phyloP scores from a whole-genome alignment of 1,140 invertebrate species.

The Chrysomallon squamiferum region DNA sequence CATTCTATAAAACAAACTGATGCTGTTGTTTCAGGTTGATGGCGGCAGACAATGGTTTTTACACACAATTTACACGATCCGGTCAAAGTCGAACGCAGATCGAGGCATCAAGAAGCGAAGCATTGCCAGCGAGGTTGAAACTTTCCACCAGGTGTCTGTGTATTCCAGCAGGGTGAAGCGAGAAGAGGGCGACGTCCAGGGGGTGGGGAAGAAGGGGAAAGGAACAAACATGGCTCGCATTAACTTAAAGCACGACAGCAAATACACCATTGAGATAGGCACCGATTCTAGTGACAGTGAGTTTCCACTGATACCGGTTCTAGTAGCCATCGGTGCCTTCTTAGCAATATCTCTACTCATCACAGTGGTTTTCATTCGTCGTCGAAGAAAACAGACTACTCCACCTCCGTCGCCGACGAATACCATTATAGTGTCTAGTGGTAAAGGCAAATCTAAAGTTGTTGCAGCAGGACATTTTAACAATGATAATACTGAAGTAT shows the following conservation, averaged over 20 bases:
- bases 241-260: slow-evolving; percentile 25
- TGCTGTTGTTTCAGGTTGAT: slow-evolving; percentile 45
- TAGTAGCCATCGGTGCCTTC: slow-evolving; percentile 39
- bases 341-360: slow-evolving; percentile 39
- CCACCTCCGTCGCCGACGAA: slow-evolving; percentile 46
- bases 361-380: slow-evolving; percentile 35
- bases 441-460: slow-evolving; percentile 16
- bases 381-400: slow-evolving; percentile 39
- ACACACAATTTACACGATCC: slow-evolving; percentile 61
- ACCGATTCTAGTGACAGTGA: slow-evolving; percentile 24
- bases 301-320: slow-evolving; percentile 37
- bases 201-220: slow-evolving; percentile 41
- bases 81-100: slow-evolving; percentile 38
- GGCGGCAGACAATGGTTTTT: slow-evolving; percentile 62
- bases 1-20: neutral
- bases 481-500: slow-evolving; percentile 25
- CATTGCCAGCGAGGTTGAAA: too few species aligned
- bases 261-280: slow-evolving; percentile 25
- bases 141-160: neutral
- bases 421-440: slow-evolving; percentile 47
- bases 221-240: slow-evolving; percentile 62
- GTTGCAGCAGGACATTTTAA: slow-evolving; percentile 7
- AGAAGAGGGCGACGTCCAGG: slow-evolving; percentile 30
- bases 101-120: slow-evolving; percentile 43
- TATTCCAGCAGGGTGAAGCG: slow-evolving; percentile 16